Percentiles rank a stretch among this genome's conserved stretches.
These are phyloP conservation scores for Deroplatys truncata DNA, from an alignment of 2,888 invertebrate species.

Conservation along the genomic window DNA sequence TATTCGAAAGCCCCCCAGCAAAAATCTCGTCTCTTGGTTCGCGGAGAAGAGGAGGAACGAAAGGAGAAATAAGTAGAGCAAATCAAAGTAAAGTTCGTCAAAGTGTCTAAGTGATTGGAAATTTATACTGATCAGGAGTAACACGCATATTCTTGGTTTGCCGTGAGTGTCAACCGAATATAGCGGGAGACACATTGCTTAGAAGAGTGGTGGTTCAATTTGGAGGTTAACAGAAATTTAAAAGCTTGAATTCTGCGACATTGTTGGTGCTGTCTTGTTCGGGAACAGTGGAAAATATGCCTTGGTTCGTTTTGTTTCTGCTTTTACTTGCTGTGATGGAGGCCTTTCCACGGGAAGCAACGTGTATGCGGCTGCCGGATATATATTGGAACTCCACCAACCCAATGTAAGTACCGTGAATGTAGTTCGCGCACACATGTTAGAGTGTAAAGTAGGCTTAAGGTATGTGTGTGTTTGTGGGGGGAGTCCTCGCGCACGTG, in stretches of 20 bases:
- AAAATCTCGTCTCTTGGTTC: background rate
- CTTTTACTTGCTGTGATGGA: constrained; percentile 51
- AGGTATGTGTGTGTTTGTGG: background rate
- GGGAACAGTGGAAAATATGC: constrained; percentile 39
- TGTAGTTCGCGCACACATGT: background rate
- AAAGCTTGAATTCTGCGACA: background rate
- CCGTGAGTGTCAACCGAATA: background rate
- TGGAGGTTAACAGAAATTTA: background rate
- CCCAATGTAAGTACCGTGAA: constrained; percentile 49
- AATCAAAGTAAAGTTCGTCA: background rate
- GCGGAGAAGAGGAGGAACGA: background rate
- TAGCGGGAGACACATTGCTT: background rate
- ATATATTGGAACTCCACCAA: constrained; percentile 55
- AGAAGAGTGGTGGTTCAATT: background rate
- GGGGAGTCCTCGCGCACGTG: background rate
- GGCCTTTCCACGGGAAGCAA: constrained; percentile 50
- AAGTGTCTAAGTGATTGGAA: background rate
- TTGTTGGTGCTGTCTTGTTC: background rate
- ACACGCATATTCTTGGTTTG: background rate
- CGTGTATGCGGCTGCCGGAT: constrained; percentile 50
- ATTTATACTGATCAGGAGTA: background rate
- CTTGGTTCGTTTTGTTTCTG: constrained; percentile 51
- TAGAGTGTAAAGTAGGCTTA: background rate
- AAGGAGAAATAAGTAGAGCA: background rate
- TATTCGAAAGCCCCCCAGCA: background rate